These are phyloP conservation scores for Salvator merianae DNA, from an alignment of 2,113 vertebrate genomes.

Conservation along the genomic window DNA sequence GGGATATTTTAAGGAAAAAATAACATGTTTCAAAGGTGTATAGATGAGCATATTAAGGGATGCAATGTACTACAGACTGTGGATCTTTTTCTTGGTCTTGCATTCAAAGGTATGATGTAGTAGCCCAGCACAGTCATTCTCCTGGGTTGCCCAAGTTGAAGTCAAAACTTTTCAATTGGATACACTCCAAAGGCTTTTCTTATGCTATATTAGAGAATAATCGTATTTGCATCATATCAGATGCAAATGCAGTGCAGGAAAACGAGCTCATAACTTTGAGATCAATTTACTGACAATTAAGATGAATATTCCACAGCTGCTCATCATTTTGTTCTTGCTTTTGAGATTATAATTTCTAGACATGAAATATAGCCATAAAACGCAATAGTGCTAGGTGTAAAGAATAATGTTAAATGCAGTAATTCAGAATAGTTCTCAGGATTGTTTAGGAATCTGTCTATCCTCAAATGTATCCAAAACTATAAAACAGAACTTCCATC, in stretches of 20 bases:
- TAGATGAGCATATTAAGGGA: no score
- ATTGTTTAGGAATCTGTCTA: not conserved
- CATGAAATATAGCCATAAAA: slow-evolving; percentile 31
- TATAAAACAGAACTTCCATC: slow-evolving; percentile 46
- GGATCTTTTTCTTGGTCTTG: not conserved
- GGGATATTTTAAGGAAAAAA: no score
- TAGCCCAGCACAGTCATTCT: not conserved
- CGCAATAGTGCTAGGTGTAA: not conserved
- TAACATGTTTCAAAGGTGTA: no score
- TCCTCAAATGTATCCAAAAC: not conserved
- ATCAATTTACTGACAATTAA: slow-evolving; percentile 35
- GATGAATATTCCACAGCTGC: slow-evolving; percentile 30
- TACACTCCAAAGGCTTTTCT: not conserved
- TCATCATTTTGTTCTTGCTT: not conserved
- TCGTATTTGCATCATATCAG: not conserved
- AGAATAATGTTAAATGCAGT: not conserved
- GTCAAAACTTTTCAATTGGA: not conserved
- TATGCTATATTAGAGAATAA: not conserved
- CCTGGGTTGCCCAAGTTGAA: not conserved
- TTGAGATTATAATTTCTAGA: slow-evolving; percentile 22
- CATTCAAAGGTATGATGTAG: not conserved
- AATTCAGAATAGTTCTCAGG: not conserved
- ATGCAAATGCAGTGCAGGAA: slow-evolving; percentile 39
- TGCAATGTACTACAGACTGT: no score
- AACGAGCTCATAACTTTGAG: slow-evolving; percentile 36